These are phyloP conservation scores for Gymnocheta viridis DNA, from an alignment of 2,888 invertebrate species.

Conservation along the genomic window DNA sequence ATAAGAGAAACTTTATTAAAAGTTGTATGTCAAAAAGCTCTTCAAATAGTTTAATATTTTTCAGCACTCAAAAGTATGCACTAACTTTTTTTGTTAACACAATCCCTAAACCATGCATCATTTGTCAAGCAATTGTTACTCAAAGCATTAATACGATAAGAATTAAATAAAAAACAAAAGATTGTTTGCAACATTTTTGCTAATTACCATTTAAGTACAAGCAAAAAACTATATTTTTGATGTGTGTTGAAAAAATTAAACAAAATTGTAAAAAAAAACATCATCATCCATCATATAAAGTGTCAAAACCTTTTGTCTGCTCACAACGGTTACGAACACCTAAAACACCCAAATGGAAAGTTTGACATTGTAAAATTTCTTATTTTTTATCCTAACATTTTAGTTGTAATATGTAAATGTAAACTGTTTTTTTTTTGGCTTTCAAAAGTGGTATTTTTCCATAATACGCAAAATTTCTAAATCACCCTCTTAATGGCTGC, in stretches of 20 bases:
- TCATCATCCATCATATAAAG: conserved; percentile 80
- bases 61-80: conserved; percentile 21
- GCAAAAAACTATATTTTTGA: conserved; percentile 22
- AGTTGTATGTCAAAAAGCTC: too few relatives aligned
- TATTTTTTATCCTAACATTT: not conserved
- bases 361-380: conserved; percentile 22
- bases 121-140: conserved; percentile 18
- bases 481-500: conserved; percentile 30
- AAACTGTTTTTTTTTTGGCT: not conserved
- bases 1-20: too few relatives aligned
- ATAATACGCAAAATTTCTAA: conserved; percentile 32
- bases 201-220: conserved; percentile 54
- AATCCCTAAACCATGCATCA: not conserved
- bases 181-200: conserved; percentile 19
- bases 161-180: conserved; percentile 1
- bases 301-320: conserved; percentile 80
- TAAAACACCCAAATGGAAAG: conserved; percentile 32
- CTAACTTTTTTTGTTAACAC: not conserved
- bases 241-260: not conserved
- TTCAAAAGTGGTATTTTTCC: not conserved
- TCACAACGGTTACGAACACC: not conserved
- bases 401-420: conserved; percentile 21
- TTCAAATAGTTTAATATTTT: not conserved
- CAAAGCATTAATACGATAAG: not conserved
- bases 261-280: conserved; percentile 73